Base-by-base conservation (phyloP, 2,113 vertebrate species). In the Pseudorhombus dupliciocellatus region DNA sequence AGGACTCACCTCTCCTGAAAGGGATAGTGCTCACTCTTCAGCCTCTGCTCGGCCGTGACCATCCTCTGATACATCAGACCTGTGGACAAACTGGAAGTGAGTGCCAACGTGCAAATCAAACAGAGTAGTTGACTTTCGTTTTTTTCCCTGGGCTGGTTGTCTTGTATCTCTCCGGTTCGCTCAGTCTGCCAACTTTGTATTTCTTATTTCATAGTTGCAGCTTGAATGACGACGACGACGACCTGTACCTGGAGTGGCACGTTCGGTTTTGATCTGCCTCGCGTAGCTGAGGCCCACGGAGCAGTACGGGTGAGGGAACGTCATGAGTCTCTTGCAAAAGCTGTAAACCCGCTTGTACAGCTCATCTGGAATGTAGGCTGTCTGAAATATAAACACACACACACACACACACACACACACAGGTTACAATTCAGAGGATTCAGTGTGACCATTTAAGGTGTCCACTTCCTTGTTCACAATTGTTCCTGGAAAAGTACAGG, bases 231-330 rank as follows among this genome's bases (percentile, higher is more conserved):
- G 18, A 46, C 6, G 16, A 7, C 8, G 37, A 25, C 18, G 6
- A 28, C 1, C 4, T 42, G 0, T 82, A 98, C 95, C 96, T 80
- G 97, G 96, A 48, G 89, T 80, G 0, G 76, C 71, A 2, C 88
- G 92, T 77, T 98, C 96, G 0, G 82, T 88, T 84, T 96, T 96
- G 48, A 98, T 90, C 64, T 91, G 90, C 24, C 83, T 56, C 2
- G 95, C 95, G 10, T 95, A 98, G 85, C 93, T 93, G 85, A 97
- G 89, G 28, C 95, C 96, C 0, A 98, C 81, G 0, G 93, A 93
- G 91, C 96, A 96, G 88, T 96, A 98, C 0, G 97, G 97, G 30
- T 95, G 91, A 1, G 97, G 96, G 76, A 95, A 91, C 0, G 95
- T 97, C 72, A 98, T 88, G 25, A 98, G 88, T 87, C 89, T 89